Conservation (phyloP, 37 sponge, comb jelly and placozoan genomes). For the Chondrosia reniformis region DNA sequence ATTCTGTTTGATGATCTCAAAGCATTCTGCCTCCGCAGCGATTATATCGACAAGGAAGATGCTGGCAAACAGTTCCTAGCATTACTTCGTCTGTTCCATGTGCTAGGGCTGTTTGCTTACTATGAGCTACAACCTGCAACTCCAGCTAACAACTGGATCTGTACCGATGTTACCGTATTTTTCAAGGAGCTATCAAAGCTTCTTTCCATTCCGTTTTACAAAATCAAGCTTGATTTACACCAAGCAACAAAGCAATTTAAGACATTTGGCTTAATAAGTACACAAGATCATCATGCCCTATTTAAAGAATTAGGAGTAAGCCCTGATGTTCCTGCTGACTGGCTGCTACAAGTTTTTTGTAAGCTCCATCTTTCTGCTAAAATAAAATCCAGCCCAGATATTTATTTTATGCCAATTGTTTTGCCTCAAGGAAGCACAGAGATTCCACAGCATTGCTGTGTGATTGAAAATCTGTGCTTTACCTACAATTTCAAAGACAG, state of each 20-base stretch:
- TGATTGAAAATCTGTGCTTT: no score
- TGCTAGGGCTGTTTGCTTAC: background rate
- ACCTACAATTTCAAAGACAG: no score
- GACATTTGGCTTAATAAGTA: background rate
- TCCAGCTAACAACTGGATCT: background rate
- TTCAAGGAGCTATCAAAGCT: slow-evolving; percentile 13
- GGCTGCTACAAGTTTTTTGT: background rate
- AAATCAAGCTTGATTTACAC: background rate
- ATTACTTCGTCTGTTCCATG: background rate
- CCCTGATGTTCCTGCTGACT: background rate
- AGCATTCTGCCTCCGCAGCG: background rate
- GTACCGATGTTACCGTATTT: slow-evolving; percentile 1
- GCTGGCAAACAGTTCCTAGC: slow-evolving; percentile 2
- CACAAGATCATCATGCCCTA: background rate
- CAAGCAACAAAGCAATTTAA: background rate
- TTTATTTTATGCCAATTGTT: no score
- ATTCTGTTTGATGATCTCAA: background rate
- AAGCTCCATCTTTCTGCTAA: no score
- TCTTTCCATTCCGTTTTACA: slow-evolving; percentile 4
- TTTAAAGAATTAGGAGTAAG: background rate
- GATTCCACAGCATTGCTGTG: no score
- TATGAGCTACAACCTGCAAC: background rate
- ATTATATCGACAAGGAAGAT: background rate
- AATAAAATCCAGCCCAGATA: no score
- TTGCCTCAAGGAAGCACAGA: no score